phyloP scores from a whole-genome alignment of 2,113 vertebrate genomes.

The Pantherophis guttatus region DNA sequence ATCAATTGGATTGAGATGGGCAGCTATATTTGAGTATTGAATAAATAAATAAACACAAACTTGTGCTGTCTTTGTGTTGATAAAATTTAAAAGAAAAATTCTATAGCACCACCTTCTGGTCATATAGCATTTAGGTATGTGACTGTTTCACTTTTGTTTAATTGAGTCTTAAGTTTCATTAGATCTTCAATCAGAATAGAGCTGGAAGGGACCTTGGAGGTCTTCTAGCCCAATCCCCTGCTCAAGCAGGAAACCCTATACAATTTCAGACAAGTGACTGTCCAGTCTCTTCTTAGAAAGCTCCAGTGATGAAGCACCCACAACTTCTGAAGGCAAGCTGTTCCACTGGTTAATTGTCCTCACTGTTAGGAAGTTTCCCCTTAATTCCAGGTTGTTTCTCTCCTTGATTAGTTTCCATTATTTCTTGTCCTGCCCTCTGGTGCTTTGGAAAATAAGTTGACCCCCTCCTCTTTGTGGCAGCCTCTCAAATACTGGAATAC shows the following conservation, averaged over 20 bases:
- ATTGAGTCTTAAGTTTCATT: background rate
- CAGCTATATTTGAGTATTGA: background rate
- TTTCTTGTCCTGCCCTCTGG: background rate
- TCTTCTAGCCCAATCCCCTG: background rate
- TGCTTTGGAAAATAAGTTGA: background rate
- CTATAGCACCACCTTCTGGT: background rate
- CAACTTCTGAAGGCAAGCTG: background rate
- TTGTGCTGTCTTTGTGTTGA: background rate
- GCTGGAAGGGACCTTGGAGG: background rate
- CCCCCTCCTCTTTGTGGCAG: background rate
- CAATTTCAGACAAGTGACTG: background rate
- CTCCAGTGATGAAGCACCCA: background rate
- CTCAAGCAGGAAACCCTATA: background rate
- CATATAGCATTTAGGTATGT: background rate
- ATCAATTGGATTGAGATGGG: background rate
- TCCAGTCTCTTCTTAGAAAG: background rate
- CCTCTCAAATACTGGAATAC: background rate
- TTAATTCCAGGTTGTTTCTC: background rate
- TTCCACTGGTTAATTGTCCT: background rate
- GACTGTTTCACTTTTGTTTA: background rate
- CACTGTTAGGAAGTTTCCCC: background rate
- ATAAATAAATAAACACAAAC: background rate
- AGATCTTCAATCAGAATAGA: background rate
- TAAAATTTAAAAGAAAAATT: background rate
- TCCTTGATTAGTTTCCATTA: background rate